Evolutionary conservation across 2,888 invertebrate species (phyloP).

Genomic region (Drosophila borealis): DNA sequence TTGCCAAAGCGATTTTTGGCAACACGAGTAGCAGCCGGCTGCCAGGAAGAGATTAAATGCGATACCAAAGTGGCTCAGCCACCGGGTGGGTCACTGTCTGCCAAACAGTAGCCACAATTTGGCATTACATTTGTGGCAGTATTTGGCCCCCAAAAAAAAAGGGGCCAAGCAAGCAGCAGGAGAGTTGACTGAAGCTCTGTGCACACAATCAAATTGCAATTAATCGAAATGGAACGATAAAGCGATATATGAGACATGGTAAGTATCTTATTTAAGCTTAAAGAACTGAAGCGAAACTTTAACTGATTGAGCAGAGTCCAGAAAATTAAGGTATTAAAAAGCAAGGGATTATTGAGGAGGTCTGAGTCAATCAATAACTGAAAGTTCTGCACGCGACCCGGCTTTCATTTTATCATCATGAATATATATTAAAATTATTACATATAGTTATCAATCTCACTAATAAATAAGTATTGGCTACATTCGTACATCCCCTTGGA

Average conservation of each 20-base stretch:
- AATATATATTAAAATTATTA: too few species aligned
- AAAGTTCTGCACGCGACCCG: not conserved
- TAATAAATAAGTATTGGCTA: too few species aligned
- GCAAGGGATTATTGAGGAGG: not conserved
- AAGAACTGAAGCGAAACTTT: not conserved
- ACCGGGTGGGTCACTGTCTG: constrained; percentile 25
- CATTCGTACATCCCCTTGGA: too few species aligned
- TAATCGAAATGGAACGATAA: constrained; percentile 39
- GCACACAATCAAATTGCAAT: constrained; percentile 52
- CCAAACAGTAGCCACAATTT: constrained; percentile 72
- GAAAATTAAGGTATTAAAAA: not conserved
- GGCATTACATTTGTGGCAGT: constrained; percentile 56
- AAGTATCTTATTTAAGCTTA: constrained; percentile 31
- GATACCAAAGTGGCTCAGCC: constrained; percentile 40
- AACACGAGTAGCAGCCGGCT: constrained; percentile 67
- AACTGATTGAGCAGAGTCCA: not conserved
- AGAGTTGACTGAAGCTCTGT: constrained; percentile 6
- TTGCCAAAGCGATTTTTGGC: constrained; percentile 76
- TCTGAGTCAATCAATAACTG: not conserved
- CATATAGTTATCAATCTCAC: too few species aligned
- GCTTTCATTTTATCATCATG: not conserved
- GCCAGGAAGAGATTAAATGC: constrained; percentile 58
- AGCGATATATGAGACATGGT: constrained; percentile 42
- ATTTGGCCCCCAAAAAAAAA: not conserved
- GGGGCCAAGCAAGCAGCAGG: not conserved